Conservation (phyloP, 2,113 vertebrate genomes). For the Okapia johnstoni region DNA sequence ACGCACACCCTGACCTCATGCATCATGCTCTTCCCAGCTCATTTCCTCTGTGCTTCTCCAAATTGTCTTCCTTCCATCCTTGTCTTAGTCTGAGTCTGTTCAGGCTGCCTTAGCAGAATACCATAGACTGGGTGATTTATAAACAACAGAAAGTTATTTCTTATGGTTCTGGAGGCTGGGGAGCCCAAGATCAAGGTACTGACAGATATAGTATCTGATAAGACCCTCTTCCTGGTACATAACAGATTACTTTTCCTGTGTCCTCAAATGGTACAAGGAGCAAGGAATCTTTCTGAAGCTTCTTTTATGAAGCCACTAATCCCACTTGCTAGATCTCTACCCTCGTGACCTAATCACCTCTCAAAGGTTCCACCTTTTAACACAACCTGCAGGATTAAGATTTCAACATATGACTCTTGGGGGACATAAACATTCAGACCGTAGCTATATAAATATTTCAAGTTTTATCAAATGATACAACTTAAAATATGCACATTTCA, state of each 20-base stretch:
- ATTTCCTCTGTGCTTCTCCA: not conserved
- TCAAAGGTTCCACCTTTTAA: not conserved
- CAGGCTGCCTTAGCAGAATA: not conserved
- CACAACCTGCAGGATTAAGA: not conserved
- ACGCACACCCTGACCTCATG: not conserved
- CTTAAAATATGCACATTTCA: not conserved
- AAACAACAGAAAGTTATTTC: not conserved
- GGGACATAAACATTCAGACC: not conserved
- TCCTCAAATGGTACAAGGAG: not conserved
- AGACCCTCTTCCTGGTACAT: not conserved
- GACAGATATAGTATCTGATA: not conserved
- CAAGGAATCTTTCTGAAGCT: not conserved
- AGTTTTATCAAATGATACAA: not conserved
- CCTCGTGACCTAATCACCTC: not conserved
- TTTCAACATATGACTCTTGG: not conserved
- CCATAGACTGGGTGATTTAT: not conserved
- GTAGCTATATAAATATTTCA: not conserved
- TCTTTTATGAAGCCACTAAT: not conserved
- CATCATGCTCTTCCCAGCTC: not conserved
- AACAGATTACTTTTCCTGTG: not conserved
- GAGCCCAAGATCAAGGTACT: not conserved
- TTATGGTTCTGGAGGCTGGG: not conserved
- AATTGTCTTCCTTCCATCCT: not conserved
- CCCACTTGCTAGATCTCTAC: not conserved
- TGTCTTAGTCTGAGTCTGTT: not conserved